Base-by-base conservation (phyloP, 2,888 invertebrate species). In the Gortyna flavago region DNA sequence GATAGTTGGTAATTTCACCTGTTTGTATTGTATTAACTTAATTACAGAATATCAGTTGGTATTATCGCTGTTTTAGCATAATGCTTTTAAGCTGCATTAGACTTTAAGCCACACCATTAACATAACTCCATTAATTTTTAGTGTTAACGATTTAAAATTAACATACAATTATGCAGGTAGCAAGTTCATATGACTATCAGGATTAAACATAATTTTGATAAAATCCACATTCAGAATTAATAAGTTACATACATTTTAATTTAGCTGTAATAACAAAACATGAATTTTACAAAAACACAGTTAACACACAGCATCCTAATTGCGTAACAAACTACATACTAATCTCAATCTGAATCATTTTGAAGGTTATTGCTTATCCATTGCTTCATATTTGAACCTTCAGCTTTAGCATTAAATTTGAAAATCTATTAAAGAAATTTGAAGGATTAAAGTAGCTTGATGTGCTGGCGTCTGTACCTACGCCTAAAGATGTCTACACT, bases 121-220 rank as follows among this genome's bases (percentile, higher is more conserved):
- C 78, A 62, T 67, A 83, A 82, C 35, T 57, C n/a, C 61, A 48
- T 83, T 83, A 67, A 35, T 67, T 78, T 81, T 67, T 64, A 83
- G 71, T 71, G 69, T n/a, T 65, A 59, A 65, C 77, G 48, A 69
- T 79, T 75, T 81, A 75, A 79, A 79, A 79, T 79, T 77, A 69
- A n/a, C 83, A 80, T 80, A 65, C 35, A 69, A 77, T 77, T 61
- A 51, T n/a, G 21, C 4, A 13, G n/a, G n/a, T 29, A 21, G n/a
- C 21, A 21, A 38, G 7, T n/a, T 69, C n/a, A 59, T 69, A 13
- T n/a, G 69, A n/a, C 48, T 18, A 41, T 32, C 32, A 44, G 54
- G 41, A 54, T 64, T 64, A 73, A 51, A 32, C 18, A 48, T 13
- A n/a, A 9, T 68, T 7, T 38, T 35, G 48, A 21, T 18, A 18